Percentiles rank a stretch among this genome's conserved stretches.
These are phyloP conservation scores for Montipora efflorescens DNA, from an alignment of 64 coral and sea anemone genomes.

Conservation along the genomic window DNA sequence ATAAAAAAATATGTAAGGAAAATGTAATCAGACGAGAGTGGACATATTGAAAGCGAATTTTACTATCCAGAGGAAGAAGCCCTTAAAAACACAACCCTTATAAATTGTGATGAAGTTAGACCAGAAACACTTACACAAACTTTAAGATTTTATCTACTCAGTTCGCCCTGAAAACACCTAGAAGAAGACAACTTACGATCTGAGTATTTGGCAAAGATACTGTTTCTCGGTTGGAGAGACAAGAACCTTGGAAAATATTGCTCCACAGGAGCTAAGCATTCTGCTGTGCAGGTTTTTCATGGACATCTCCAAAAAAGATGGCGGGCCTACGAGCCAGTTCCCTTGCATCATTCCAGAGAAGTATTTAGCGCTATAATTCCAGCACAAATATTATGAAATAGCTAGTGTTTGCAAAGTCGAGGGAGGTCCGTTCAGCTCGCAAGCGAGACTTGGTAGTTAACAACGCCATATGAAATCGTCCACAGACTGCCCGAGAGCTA, in stretches of 20 bases:
- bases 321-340: conserved; percentile 43
- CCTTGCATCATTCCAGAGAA: conserved; percentile 5
- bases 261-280: conserved; percentile 3
- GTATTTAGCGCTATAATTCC: conserved; percentile 38
- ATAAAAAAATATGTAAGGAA: not conserved
- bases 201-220: conserved; percentile 40
- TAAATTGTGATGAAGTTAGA: not conserved
- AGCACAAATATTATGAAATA: conserved; percentile 39
- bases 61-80: conserved; percentile 18
- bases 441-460: conserved; percentile 24
- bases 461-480: conserved; percentile 40
- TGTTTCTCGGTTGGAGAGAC: not conserved
- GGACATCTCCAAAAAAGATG: conserved; percentile 26
- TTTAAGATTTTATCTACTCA: conserved; percentile 14
- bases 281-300: conserved; percentile 39
- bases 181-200: conserved; percentile 56
- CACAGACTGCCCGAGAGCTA: conserved; percentile 22
- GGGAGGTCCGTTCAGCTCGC: conserved; percentile 3
- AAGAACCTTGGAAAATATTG: no score
- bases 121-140: not conserved
- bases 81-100: not conserved
- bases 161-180: conserved; percentile 10
- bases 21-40: not conserved
- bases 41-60: conserved; percentile 1
- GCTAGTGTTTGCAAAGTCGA: not conserved